Evolutionary conservation across 2,888 invertebrate genomes (phyloP).

Genomic region (Elegia similella): DNA sequence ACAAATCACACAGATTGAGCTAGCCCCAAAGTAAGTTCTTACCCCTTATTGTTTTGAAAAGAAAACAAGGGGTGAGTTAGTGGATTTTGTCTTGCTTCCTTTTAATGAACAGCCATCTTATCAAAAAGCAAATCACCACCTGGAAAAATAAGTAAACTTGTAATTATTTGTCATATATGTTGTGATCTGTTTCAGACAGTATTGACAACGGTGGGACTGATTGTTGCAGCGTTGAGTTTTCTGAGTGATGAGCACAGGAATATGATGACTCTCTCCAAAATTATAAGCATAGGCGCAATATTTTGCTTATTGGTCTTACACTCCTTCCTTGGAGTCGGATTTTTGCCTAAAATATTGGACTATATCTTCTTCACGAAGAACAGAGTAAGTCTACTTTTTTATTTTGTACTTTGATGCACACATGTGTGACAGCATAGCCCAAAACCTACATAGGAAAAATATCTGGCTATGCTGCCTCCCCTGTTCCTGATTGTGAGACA

Average conservation of each 20-base stretch:
- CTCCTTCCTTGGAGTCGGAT: constrained; percentile 1
- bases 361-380: constrained; percentile 43
- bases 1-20: no score
- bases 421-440: no score
- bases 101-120: no score
- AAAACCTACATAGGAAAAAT: no score
- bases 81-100: no score
- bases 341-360: constrained; percentile 1
- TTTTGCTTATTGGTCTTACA: constrained; percentile 39
- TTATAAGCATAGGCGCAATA: constrained; percentile 28
- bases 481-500: no score
- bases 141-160: constrained; percentile 40
- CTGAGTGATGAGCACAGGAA: constrained; percentile 41
- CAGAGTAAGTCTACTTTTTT: constrained; percentile 50
- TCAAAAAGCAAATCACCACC: no score
- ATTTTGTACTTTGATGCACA: constrained; percentile 16
- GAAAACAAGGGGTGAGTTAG: no score
- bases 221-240: constrained; percentile 54
- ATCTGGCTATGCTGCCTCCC: no score
- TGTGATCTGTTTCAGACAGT: constrained; percentile 60
- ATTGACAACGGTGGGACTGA: constrained; percentile 60
- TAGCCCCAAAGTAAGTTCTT: no score
- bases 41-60: no score
- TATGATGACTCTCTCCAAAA: constrained; percentile 19
- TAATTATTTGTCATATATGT: constrained; percentile 13